These are phyloP conservation scores for Danaus melanippus DNA, from an alignment of 1,140 invertebrate genomes.

Conservation along the genomic window DNA sequence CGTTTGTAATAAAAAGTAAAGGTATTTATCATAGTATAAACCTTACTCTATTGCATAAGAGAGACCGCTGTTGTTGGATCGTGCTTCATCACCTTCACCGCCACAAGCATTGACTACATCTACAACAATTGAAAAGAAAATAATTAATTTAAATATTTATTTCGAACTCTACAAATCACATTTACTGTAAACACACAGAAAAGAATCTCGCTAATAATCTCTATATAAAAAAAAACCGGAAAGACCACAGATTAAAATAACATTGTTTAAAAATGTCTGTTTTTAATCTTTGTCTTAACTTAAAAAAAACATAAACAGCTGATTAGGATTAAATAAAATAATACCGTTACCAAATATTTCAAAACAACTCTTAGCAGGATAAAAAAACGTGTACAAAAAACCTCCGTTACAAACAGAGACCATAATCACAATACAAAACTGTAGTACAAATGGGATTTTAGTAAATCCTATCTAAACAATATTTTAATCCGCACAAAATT, in stretches of 20 bases:
- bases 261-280: too few relatives aligned
- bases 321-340: slow-evolving; percentile 17
- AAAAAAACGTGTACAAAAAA: slow-evolving; percentile 17
- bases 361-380: slow-evolving; percentile 9
- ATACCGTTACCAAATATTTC: slow-evolving; percentile 28
- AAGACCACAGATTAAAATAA: too few relatives aligned
- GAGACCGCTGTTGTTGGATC: slow-evolving; percentile 72
- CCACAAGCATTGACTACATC: slow-evolving; percentile 86
- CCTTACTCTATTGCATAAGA: slow-evolving; percentile 72
- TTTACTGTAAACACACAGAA: too few relatives aligned
- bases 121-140: slow-evolving; percentile 76
- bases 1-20: too few relatives aligned
- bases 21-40: slow-evolving; percentile 12
- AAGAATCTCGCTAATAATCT: too few relatives aligned
- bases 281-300: too few relatives aligned
- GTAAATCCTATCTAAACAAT: slow-evolving; percentile 22
- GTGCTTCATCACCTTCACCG: slow-evolving; percentile 77
- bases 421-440: slow-evolving; percentile 33
- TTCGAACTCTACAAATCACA: slow-evolving; percentile 1
- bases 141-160: slow-evolving; percentile 37
- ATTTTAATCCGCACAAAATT: slow-evolving; percentile 13
- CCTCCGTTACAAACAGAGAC: slow-evolving; percentile 32
- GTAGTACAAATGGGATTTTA: slow-evolving; percentile 14
- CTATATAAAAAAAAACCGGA: too few relatives aligned
- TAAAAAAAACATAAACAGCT: too few relatives aligned